Percentiles rank a stretch among this genome's conserved stretches.
Evolutionary conservation across 1,140 invertebrate species (phyloP).

Genomic region (Steinernema khuongi): DNA sequence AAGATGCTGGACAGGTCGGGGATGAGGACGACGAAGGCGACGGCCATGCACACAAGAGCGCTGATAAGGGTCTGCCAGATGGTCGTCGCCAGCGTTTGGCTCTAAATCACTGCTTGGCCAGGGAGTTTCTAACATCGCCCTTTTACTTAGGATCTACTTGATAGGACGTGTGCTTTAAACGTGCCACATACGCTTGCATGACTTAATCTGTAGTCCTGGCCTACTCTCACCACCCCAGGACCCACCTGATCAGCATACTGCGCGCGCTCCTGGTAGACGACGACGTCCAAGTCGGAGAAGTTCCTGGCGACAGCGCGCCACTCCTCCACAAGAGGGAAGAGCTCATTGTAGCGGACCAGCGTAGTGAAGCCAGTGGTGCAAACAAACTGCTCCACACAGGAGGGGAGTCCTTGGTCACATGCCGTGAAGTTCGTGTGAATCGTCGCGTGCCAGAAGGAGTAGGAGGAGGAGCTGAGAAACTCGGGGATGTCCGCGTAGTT

Average conservation of each 20-base stretch:
- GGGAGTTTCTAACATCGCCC: neutral
- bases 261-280: constrained; percentile 31
- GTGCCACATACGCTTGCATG: neutral
- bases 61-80: constrained; percentile 59
- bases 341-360: constrained; percentile 35
- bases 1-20: constrained; percentile 58
- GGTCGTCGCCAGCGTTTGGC: constrained; percentile 53
- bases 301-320: constrained; percentile 34
- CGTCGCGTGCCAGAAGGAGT: constrained; percentile 27
- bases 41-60: constrained; percentile 56
- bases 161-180: neutral
- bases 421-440: constrained; percentile 19
- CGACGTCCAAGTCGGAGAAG: constrained; percentile 28
- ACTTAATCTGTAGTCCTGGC: neutral
- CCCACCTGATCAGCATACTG: constrained; percentile 40
- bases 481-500: constrained; percentile 31
- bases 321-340: constrained; percentile 34
- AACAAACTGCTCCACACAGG: constrained; percentile 30
- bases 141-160: neutral
- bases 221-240: neutral
- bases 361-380: constrained; percentile 41
- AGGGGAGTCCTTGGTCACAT: constrained; percentile 23
- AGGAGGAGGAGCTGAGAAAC: constrained; percentile 21
- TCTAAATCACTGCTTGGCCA: constrained; percentile 38
- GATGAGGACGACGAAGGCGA: constrained; percentile 59